Evolutionary conservation across 2,888 invertebrate species (phyloP).

Genomic region (Furcula furcula): DNA sequence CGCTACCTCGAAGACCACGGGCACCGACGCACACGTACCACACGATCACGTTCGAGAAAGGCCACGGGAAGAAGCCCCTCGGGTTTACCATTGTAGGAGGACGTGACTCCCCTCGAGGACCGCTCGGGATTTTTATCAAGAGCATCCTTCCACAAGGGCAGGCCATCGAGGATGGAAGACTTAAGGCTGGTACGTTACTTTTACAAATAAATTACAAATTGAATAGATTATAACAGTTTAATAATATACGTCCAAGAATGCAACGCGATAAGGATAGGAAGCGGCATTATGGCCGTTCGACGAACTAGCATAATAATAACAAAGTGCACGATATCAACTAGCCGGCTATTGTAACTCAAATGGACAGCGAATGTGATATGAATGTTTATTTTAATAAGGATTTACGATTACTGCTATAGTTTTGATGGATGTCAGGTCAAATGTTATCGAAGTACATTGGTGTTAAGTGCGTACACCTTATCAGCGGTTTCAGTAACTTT

Average conservation of each 20-base stretch:
- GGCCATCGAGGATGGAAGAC: slow-evolving; percentile 90
- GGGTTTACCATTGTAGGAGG: slow-evolving; percentile 96
- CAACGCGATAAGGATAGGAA: slow-evolving; percentile 56
- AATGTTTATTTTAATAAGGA: slow-evolving; percentile 34
- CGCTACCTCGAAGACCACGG: slow-evolving; percentile 86
- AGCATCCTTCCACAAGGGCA: slow-evolving; percentile 92
- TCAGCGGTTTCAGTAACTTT: no score
- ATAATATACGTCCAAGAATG: slow-evolving; percentile 38
- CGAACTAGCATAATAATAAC: slow-evolving; percentile 43
- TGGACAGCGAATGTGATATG: slow-evolving; percentile 30
- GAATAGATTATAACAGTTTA: slow-evolving; percentile 4
- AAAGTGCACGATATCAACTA: slow-evolving; percentile 38
- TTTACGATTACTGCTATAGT: slow-evolving; percentile 25
- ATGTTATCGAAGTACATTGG: slow-evolving; percentile 15
- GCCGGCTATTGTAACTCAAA: slow-evolving; percentile 36
- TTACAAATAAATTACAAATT: not conserved
- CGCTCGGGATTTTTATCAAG: slow-evolving; percentile 93
- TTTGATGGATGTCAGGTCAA: slow-evolving; percentile 14
- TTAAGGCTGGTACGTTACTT: slow-evolving; percentile 86
- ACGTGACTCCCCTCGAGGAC: slow-evolving; percentile 91
- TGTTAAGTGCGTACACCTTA: not conserved
- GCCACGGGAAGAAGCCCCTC: slow-evolving; percentile 90
- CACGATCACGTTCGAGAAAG: slow-evolving; percentile 89
- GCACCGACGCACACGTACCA: slow-evolving; percentile 86
- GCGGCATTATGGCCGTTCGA: slow-evolving; percentile 43